Percentiles rank a stretch among this genome's conserved stretches.
Evolutionary conservation across 1,140 invertebrate species (phyloP).

Genomic region (Ericerus pela): DNA sequence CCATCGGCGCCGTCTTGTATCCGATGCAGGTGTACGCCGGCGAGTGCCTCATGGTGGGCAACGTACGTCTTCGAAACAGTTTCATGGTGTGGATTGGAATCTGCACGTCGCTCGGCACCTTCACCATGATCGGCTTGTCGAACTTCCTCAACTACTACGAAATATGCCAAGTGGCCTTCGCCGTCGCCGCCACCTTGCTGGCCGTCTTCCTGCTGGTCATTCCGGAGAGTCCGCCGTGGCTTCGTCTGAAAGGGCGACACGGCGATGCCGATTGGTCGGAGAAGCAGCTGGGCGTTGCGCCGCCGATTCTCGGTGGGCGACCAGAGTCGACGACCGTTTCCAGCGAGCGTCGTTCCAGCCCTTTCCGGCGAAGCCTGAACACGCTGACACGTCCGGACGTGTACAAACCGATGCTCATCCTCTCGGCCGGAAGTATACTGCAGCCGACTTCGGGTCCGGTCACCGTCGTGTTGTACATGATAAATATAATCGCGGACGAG

Average conservation of each 20-base stretch:
- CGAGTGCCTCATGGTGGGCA: constrained; percentile 33
- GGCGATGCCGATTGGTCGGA: constrained; percentile 23
- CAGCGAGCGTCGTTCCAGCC: no score
- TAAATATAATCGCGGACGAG: no score
- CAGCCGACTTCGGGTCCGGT: no score
- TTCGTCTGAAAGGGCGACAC: constrained; percentile 19
- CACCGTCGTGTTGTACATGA: no score
- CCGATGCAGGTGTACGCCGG: constrained; percentile 30
- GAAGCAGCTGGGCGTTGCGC: no score
- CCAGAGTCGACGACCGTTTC: no score
- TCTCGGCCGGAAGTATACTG: no score
- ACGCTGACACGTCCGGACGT: no score
- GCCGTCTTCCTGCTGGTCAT: constrained; percentile 30
- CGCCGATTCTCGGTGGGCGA: no score
- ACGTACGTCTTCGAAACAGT: constrained; percentile 24
- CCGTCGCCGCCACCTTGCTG: constrained; percentile 32
- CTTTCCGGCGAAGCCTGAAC: no score
- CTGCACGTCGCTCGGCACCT: constrained; percentile 22
- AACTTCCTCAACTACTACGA: constrained; percentile 33
- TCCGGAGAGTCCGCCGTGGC: constrained; percentile 42
- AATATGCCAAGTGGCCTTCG: constrained; percentile 32
- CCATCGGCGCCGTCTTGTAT: constrained; percentile 17
- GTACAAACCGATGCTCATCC: no score
- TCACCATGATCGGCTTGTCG: constrained; percentile 23
- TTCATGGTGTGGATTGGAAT: constrained; percentile 25